Percentiles rank a stretch among this genome's conserved stretches.
Conservation (phyloP, 1,140 invertebrate genomes). For the Bursaphelenchus mucronatus region DNA sequence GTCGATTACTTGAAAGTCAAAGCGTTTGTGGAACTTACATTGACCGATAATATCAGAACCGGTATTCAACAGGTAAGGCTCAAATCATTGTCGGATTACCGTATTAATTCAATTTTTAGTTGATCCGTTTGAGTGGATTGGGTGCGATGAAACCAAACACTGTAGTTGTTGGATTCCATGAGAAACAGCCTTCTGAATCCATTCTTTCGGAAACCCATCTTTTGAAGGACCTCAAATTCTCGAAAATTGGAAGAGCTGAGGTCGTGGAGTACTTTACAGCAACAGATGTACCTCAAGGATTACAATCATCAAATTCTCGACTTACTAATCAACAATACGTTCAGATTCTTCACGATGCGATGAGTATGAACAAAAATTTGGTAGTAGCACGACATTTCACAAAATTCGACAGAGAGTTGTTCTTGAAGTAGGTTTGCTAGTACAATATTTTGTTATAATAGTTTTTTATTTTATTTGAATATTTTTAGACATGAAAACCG, state of each 20-base stretch:
- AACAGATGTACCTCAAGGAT: constrained; percentile 65
- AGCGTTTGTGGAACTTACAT: constrained; percentile 90
- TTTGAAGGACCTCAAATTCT: constrained; percentile 57
- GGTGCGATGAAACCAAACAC: constrained; percentile 96
- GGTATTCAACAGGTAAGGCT: constrained; percentile 76
- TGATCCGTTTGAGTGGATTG: constrained; percentile 83
- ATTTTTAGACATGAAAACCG: constrained; percentile 61
- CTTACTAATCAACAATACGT: constrained; percentile 73
- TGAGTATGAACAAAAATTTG: constrained; percentile 88
- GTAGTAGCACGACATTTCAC: constrained; percentile 87
- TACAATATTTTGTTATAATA: neutral
- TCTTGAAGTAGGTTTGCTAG: constrained; percentile 47
- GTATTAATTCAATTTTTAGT: constrained; percentile 26
- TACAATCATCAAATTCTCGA: constrained; percentile 50
- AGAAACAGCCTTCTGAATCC: constrained; percentile 52
- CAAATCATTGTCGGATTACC: constrained; percentile 14
- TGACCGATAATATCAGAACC: constrained; percentile 76
- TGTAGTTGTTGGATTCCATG: constrained; percentile 76
- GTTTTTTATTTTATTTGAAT: constrained; percentile 20
- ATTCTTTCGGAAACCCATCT: constrained; percentile 53
- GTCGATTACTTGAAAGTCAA: constrained; percentile 66
- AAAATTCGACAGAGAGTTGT: constrained; percentile 67
- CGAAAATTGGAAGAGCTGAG: constrained; percentile 65
- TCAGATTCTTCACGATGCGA: constrained; percentile 72
- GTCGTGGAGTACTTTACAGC: constrained; percentile 66